Base-by-base conservation (phyloP, 2,797 vertebrate genomes). In the Sebastes hubbsi region DNA sequence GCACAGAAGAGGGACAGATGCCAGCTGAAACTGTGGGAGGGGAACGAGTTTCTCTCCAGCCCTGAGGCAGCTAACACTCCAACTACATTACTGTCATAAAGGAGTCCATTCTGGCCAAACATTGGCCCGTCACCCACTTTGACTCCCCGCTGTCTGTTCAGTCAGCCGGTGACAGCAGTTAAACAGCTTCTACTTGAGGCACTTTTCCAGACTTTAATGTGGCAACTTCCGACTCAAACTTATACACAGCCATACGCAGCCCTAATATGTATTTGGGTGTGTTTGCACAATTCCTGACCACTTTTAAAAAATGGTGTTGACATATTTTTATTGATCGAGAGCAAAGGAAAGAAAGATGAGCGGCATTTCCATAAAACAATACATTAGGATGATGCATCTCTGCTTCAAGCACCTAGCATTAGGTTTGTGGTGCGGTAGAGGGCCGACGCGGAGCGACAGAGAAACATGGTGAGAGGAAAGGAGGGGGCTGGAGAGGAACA, bases 61-160 rank as follows among this genome's bases (percentile, higher is more conserved):
- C 94, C 90, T 89, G 84, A 52, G 92, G 94, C 92, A 81, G 81
- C 91, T 82, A 93, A 88, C 92, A 92, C 91, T 95, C 93, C 84
- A 92, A 91, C 89, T 84, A 83, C 93, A 94, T 94, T 93, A 94
- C 88, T 92, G 91, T 94, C 94, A 94, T 93, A 92, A 80, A 91
- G 83, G 80, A 92, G 90, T 93, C 92, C 84, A 87, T 91, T 92
- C 91, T 90, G 92, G 91, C 90, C 93, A 92, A 89, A 92, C 90
- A 81, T 75, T 88, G 88, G 92, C 88, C 89, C 81, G 80, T 93
- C 92, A 93, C 83, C 91, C 86, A 90, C 84, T 90, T 86, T 90
- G 89, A 92, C 90, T 94, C 89, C 88, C 88, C 25, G 82, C 91
- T 92, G 91, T 88, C 90, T 88, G 91, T 90, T 91, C 94, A 91